Conservation (phyloP, 1,140 invertebrate species). For the Copidosoma floridanum region DNA sequence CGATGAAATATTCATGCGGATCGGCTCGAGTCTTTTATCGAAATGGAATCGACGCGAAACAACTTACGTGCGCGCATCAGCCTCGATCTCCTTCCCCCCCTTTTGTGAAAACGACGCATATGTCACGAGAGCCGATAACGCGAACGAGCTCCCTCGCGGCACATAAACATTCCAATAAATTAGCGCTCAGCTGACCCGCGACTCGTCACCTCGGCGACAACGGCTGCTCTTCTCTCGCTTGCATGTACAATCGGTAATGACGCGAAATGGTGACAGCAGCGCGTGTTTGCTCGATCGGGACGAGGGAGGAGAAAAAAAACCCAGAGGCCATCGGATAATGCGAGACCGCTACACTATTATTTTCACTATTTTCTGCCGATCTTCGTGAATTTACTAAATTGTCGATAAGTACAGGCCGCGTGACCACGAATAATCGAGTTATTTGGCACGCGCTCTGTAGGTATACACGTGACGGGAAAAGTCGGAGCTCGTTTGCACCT, state of each 20-base stretch:
- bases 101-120: neutral
- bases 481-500: neutral
- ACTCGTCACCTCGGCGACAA: constrained; percentile 40
- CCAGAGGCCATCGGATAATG: too few species aligned
- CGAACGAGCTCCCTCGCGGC: neutral
- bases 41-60: too few species aligned
- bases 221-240: constrained; percentile 39
- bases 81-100: too few species aligned
- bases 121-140: constrained; percentile 2
- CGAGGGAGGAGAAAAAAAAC: constrained; percentile 4
- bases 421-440: constrained; percentile 3
- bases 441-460: constrained; percentile 1
- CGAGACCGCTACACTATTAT: too few species aligned
- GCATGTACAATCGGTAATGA: constrained; percentile 5
- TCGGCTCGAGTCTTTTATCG: too few species aligned
- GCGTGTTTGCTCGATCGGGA: constrained; percentile 10
- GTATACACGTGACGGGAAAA: too few species aligned
- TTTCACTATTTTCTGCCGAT: too few species aligned
- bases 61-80: too few species aligned
- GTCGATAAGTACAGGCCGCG: too few species aligned
- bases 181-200: constrained; percentile 53
- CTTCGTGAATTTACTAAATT: too few species aligned
- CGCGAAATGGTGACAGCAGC: constrained; percentile 17
- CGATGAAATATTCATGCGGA: too few species aligned
- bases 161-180: constrained; percentile 58